Evolutionary conservation across 2,797 vertebrate species (phyloP).

Genomic region (Chaunax sp.): DNA sequence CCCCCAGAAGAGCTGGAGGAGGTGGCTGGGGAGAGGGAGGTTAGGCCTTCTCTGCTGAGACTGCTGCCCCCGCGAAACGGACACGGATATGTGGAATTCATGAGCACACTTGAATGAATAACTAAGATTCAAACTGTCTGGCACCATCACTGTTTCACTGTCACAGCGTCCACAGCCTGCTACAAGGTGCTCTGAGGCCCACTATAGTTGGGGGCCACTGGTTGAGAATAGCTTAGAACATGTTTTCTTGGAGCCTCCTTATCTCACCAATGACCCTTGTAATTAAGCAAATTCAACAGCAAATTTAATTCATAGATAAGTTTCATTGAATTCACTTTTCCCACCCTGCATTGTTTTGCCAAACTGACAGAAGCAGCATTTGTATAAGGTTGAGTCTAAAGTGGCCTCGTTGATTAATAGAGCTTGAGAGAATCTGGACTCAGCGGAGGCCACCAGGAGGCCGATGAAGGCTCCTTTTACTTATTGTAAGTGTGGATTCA

Average conservation of each 20-base stretch:
- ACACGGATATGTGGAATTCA: too few species aligned
- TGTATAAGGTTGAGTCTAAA: neutral
- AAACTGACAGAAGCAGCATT: neutral
- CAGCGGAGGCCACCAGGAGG: conserved; percentile 10
- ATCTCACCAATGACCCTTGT: conserved; percentile 16
- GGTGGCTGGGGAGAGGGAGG: too few species aligned
- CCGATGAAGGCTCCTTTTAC: neutral
- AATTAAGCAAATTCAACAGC: conserved; percentile 13
- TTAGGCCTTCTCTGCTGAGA: too few species aligned
- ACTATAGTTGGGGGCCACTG: too few species aligned
- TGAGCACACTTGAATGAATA: too few species aligned
- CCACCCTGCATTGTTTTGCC: conserved; percentile 3
- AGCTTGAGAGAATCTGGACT: conserved; percentile 16
- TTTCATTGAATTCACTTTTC: conserved; percentile 33
- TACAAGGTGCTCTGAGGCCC: too few species aligned
- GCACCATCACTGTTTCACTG: too few species aligned
- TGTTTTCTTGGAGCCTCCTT: conserved; percentile 6
- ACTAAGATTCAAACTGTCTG: too few species aligned
- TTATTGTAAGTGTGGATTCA: neutral
- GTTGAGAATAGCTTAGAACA: neutral
- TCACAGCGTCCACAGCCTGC: too few species aligned
- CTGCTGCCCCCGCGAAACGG: too few species aligned
- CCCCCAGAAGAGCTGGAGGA: too few species aligned
- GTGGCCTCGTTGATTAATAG: conserved; percentile 30
- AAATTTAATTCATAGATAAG: too few species aligned